Base-by-base conservation (phyloP, 2,888 invertebrate species). In the Bibio marci region DNA sequence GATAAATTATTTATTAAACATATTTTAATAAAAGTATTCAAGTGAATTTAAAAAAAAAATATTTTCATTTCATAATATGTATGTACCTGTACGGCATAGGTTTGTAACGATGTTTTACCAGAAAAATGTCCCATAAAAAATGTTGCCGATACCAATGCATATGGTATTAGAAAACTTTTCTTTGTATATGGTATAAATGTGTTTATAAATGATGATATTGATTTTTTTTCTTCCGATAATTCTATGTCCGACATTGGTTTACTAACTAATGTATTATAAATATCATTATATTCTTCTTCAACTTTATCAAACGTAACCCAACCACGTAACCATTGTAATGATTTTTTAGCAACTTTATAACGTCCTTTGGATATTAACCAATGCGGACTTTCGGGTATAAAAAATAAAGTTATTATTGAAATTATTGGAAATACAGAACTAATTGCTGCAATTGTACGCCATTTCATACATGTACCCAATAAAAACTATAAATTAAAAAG, bases 321-420 rank as follows among this genome's bases (percentile, higher is more conserved):
- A 3, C 85, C 85, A 26, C 85, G 67, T 1, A 86, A 59, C 82
- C 83, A 85, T 48, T 79, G 76, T 13, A 85, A 62, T 26, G 75
- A 70, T 54, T 70, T 66, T 45, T 72, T 70, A 0, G 83, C 80
- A 19, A 80, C 80, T 3, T 68, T 64, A 17, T 69, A 52, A 10
- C 76, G 69, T 43, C 73, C 71, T 50, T 72, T 74, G 1, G 75
- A 69, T 37, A 82, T 70, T 36, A 85, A 61, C 85, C 85, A 86
- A 47, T 79, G 73, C 1, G 86, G 85, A 47, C 80, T 81, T 57
- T 86, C 86, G 0, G 86, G 86, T 4, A 86, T 73, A 52, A 81
- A 70, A 48, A 67, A 75, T 10, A 86, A 61, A 0, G 74, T 66
- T 2, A 71, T 47, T 33, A 80, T 70, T 12, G 80, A 72, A 3